Evolutionary conservation across 2,888 invertebrate species (phyloP).

Genomic region (Bellardia bayeri): DNA sequence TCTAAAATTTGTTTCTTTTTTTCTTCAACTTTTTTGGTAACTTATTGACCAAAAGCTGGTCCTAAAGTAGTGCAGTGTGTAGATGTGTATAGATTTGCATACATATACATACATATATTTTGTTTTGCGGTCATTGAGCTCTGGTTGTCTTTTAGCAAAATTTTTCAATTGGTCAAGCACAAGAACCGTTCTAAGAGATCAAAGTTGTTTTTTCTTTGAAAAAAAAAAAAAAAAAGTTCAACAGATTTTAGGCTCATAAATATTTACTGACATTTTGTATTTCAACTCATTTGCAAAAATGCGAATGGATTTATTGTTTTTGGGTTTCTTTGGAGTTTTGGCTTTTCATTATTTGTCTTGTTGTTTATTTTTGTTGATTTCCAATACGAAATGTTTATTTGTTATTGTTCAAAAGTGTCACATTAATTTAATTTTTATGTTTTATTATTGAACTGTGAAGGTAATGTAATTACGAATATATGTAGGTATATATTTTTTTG

Average conservation of each 20-base stretch:
- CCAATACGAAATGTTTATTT: conserved; percentile 65
- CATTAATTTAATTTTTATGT: conserved; percentile 71
- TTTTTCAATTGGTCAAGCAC: conserved; percentile 62
- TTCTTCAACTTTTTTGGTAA: conserved; percentile 37
- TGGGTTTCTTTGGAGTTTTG: conserved; percentile 23
- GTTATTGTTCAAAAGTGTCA: conserved; percentile 72
- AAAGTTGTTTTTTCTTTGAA: conserved; percentile 46
- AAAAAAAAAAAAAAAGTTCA: neutral
- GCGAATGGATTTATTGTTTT: conserved; percentile 68
- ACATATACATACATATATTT: conserved; percentile 14
- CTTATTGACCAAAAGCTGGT: conserved; percentile 39
- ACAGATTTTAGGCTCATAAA: conserved; percentile 62
- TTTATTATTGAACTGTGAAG: conserved; percentile 71
- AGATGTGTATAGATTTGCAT: neutral
- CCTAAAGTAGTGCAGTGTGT: conserved; percentile 40
- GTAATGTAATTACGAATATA: conserved; percentile 42
- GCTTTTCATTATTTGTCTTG: conserved; percentile 46
- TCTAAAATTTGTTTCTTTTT: conserved; percentile 17
- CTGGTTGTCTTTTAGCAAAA: conserved; percentile 23
- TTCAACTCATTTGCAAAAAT: conserved; percentile 62
- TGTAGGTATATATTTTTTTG: neutral
- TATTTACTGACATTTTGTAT: conserved; percentile 66
- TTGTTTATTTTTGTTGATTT: conserved; percentile 59
- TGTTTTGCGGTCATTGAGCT: conserved; percentile 67
- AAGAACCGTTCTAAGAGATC: conserved; percentile 70